Evolutionary conservation across 2,797 vertebrate species (phyloP).

Genomic region (Oreonectes daqikongensis): DNA sequence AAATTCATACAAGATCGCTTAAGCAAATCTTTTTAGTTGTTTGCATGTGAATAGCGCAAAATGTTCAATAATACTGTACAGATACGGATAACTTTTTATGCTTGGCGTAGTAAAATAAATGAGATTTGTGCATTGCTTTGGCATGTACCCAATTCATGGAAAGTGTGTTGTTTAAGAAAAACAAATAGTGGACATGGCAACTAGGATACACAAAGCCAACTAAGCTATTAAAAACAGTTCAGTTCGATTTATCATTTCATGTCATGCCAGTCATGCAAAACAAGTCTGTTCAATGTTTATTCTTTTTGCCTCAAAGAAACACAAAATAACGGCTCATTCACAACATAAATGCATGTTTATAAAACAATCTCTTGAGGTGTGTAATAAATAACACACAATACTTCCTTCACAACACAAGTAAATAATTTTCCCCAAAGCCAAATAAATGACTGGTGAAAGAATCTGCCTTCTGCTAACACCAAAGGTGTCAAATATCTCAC

Average conservation of each 20-base stretch:
- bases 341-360: constrained; percentile 12
- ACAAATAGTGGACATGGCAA: constrained; percentile 11
- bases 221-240: not conserved
- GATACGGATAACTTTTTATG: too few species aligned
- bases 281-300: constrained; percentile 4
- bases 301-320: not conserved
- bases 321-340: constrained; percentile 5
- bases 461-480: not conserved
- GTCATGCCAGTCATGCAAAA: constrained; percentile 16
- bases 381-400: not conserved
- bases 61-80: too few species aligned
- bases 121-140: not conserved
- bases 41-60: not conserved
- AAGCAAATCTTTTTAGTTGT: not conserved
- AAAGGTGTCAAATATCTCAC: not conserved
- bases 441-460: not conserved
- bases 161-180: not conserved
- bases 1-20: too few species aligned
- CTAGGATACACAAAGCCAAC: not conserved
- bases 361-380: not conserved
- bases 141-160: not conserved
- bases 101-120: not conserved
- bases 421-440: not conserved
- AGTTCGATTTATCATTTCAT: constrained; percentile 3
- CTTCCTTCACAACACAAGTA: not conserved